Percentiles rank a stretch among this genome's conserved stretches.
These are phyloP conservation scores for Dinothrombium tinctorium DNA, from an alignment of 1,140 invertebrate species.

Conservation along the genomic window DNA sequence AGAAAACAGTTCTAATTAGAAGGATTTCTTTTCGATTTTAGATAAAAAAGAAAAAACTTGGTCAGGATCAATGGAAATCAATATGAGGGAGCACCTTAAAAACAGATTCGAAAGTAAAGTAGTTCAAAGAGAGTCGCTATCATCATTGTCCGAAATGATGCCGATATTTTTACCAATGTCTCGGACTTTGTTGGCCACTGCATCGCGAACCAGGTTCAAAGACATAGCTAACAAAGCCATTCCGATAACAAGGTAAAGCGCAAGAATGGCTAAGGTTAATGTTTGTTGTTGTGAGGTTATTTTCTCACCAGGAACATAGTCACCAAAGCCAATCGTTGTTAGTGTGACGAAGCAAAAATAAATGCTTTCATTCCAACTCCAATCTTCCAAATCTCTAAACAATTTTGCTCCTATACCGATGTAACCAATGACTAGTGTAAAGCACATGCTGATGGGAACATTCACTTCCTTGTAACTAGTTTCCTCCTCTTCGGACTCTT, in stretches of 20 bases:
- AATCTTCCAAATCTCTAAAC: slow-evolving; percentile 47
- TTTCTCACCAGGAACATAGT: slow-evolving; percentile 52
- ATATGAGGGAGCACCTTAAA: no score
- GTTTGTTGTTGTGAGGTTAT: slow-evolving; percentile 12
- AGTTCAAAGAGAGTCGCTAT: no score
- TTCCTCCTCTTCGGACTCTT: neutral
- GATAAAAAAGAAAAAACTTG: no score
- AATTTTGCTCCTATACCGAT: slow-evolving; percentile 63
- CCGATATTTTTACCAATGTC: slow-evolving; percentile 26
- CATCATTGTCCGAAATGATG: no score
- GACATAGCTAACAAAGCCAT: slow-evolving; percentile 94
- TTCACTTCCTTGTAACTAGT: slow-evolving; percentile 11
- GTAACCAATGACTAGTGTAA: slow-evolving; percentile 63
- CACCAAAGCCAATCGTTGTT: slow-evolving; percentile 82
- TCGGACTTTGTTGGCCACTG: slow-evolving; percentile 21
- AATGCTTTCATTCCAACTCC: slow-evolving; percentile 66
- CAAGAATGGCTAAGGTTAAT: slow-evolving; percentile 38
- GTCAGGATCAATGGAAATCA: no score
- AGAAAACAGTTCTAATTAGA: no score
- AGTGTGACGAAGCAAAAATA: slow-evolving; percentile 91
- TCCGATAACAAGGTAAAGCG: slow-evolving; percentile 76
- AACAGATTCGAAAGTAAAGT: no score
- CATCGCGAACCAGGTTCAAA: slow-evolving; percentile 64
- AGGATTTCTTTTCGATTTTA: no score
- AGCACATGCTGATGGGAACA: slow-evolving; percentile 62